These are phyloP conservation scores for Barbus barbus DNA, from an alignment of 2,113 vertebrate genomes.

Conservation along the genomic window DNA sequence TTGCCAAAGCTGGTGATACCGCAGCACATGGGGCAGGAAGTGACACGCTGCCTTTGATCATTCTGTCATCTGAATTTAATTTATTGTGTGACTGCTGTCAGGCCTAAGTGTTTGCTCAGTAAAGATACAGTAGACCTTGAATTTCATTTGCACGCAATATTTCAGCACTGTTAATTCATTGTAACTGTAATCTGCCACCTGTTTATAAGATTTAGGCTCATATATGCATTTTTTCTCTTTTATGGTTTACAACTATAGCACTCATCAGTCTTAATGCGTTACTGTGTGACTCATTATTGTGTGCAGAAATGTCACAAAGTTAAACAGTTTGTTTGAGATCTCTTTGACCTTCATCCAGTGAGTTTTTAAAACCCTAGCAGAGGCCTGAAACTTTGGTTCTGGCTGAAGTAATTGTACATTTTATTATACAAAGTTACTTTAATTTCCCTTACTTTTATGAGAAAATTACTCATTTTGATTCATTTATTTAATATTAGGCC, in stretches of 20 bases:
- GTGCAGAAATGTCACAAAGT: neutral
- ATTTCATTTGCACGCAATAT: neutral
- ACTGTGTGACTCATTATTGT: neutral
- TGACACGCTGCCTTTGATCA: constrained; percentile 31
- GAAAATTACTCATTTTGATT: neutral
- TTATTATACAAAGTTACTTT: neutral
- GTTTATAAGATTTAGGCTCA: neutral
- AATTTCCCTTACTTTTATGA: constrained; percentile 6
- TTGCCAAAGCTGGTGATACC: neutral
- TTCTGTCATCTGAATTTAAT: constrained; percentile 54
- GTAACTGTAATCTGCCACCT: neutral
- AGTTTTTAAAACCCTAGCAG: neutral
- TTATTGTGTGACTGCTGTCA: constrained; percentile 18
- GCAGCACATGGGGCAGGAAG: neutral
- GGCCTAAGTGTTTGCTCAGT: constrained; percentile 45
- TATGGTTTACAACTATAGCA: neutral
- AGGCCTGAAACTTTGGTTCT: neutral
- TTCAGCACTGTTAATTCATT: constrained; percentile 14
- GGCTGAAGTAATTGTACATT: neutral
- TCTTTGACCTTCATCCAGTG: neutral
- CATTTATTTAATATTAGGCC: neutral
- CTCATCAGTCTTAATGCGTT: neutral
- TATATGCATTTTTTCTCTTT: neutral
- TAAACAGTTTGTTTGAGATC: neutral
- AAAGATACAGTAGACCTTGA: constrained; percentile 48